phyloP scores from a whole-genome alignment of 1,140 invertebrate species.

The Cydia pomonella region DNA sequence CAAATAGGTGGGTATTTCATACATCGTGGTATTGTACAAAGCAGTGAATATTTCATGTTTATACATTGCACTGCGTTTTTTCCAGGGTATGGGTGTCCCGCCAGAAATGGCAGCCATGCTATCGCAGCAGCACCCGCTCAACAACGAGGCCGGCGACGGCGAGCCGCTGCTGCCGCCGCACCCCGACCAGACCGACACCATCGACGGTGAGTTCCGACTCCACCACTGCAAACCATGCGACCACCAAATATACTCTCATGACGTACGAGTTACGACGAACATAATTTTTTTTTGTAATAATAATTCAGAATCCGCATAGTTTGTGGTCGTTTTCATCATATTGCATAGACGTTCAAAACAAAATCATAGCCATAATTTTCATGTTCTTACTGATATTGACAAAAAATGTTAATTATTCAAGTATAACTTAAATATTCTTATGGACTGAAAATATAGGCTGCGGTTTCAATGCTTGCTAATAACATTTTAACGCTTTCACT shows the following conservation, averaged over 20 bases:
- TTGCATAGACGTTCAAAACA: neutral
- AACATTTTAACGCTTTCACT: constrained; percentile 8
- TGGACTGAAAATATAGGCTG: constrained; percentile 9
- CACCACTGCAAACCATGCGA: neutral
- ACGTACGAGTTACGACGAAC: neutral
- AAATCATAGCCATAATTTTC: constrained; percentile 21
- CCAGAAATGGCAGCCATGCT: constrained; percentile 77
- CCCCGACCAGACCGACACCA: constrained; percentile 81
- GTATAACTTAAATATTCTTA: neutral
- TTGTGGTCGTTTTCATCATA: neutral
- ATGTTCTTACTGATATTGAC: neutral
- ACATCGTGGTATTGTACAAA: neutral
- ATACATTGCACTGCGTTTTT: constrained; percentile 36
- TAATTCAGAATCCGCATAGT: neutral
- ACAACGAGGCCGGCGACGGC: constrained; percentile 77
- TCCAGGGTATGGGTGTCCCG: constrained; percentile 69
- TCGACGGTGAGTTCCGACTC: constrained; percentile 80
- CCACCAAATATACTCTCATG: neutral
- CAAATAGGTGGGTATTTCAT: constrained; percentile 13
- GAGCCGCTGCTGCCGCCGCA: constrained; percentile 80
- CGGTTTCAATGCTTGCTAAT: constrained; percentile 6
- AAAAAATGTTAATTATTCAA: neutral
- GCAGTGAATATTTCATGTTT: neutral
- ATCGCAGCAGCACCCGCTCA: constrained; percentile 67
- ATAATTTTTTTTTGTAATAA: neutral